Evolutionary conservation across 2,888 invertebrate genomes (phyloP).

Genomic region (Drosophila ezoana): DNA sequence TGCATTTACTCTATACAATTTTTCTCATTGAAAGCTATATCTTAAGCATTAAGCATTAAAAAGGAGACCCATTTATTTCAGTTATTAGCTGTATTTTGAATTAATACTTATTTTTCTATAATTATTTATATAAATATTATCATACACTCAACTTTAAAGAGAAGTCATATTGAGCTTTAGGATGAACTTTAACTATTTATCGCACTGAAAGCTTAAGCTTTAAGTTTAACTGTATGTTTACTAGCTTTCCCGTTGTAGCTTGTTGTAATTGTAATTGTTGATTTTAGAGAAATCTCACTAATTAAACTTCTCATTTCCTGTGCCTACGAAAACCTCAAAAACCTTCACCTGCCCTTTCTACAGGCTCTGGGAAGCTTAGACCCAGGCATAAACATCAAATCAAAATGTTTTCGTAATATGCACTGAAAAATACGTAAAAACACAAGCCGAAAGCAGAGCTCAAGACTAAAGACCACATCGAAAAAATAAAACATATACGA

Average conservation of each 20-base stretch:
- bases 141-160: too few species aligned
- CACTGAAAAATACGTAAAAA: slow-evolving; percentile 8
- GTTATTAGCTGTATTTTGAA: too few species aligned
- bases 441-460: slow-evolving; percentile 30
- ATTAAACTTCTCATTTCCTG: slow-evolving; percentile 55
- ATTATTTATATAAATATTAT: too few species aligned
- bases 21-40: background rate
- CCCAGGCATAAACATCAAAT: slow-evolving; percentile 44
- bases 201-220: too few species aligned
- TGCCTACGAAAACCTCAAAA: slow-evolving; percentile 15
- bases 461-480: slow-evolving; percentile 39
- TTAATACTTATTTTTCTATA: too few species aligned
- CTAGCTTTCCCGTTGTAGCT: background rate
- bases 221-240: too few species aligned
- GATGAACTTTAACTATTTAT: too few species aligned
- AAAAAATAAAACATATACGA: slow-evolving; percentile 27
- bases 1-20: background rate
- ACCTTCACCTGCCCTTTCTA: slow-evolving; percentile 18
- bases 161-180: too few species aligned
- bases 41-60: background rate
- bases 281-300: background rate
- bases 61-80: too few species aligned
- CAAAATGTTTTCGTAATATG: slow-evolving; percentile 38
- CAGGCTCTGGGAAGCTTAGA: slow-evolving; percentile 16
- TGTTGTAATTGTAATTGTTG: background rate